Evolutionary conservation across 2,888 invertebrate species (phyloP), one percentile per base, ranked within the genome.

Genomic region (Cenopis cana): DNA sequence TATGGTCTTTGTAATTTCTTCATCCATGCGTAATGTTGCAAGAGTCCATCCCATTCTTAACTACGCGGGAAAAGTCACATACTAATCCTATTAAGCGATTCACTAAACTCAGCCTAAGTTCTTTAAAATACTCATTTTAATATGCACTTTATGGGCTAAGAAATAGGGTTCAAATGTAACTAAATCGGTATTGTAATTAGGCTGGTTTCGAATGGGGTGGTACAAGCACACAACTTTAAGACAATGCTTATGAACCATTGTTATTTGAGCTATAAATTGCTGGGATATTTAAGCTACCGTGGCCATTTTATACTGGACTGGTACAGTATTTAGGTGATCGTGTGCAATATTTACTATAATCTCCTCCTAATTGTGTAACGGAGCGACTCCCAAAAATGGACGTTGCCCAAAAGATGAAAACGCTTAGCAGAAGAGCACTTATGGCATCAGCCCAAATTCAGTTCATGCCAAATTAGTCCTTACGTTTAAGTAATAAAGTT

Each of bases 51-150:
- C 24, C 14, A 41, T 38, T 68, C 61, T 18, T 29, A 61, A 20
- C 61, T 24, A 46, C 49, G 60, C 60, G 61, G 68, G 68, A 68
- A 68, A 68, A 68, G 60, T 55, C 61, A 46, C 68, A 54, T 54
- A 41, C 33, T 60, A 60, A 68, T 61, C 61, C 61, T 68, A 68
- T 54, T 61, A 61, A 14, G 17, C 10, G 9, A 54, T 20, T 10
- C 41, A 20, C n/a, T 33, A 46, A 46, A 61, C 29, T 12, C 9
- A 1, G 33, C 33, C 33, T 36, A 10, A 56, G 9, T 49, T 8
- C 20, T 5, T 3, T 36, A 18, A 14, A 1, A 6, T 46, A 11
- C 33, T 24, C 41, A 12, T 33, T 20, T 1, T 1, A 55, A 33
- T 33, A n/a, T 33, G 29, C 6, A 36, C 61, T 55, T 60, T 50